phyloP scores from a whole-genome alignment of 2,113 vertebrate species.

The Elephantulus edwardii region DNA sequence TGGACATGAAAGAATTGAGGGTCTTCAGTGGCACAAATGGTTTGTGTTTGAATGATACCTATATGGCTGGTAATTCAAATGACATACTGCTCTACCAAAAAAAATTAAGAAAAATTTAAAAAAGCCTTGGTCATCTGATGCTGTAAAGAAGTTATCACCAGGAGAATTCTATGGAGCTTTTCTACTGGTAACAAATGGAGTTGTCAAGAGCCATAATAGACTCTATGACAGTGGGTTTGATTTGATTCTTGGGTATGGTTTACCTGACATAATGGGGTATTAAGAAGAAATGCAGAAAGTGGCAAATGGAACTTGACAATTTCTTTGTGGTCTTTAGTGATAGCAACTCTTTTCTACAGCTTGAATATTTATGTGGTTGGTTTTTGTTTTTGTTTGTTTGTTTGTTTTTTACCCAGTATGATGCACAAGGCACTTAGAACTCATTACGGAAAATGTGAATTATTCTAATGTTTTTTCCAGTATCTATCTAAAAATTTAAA shows the following conservation, averaged over 20 bases:
- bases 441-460: not conserved
- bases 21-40: not conserved
- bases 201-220: not conserved
- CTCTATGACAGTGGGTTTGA: not conserved
- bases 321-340: not conserved
- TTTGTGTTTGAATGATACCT: not conserved
- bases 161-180: no score
- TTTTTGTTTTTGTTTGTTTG: not conserved
- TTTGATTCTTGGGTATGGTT: not conserved
- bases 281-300: not conserved
- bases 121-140: no score
- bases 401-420: not conserved
- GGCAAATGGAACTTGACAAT: not conserved
- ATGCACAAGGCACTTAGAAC: not conserved
- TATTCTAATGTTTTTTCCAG: not conserved
- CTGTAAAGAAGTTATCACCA: no score
- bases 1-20: no score
- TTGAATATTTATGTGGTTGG: not conserved
- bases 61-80: not conserved
- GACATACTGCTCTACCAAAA: no score
- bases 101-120: no score
- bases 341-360: not conserved
- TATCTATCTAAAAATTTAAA: not conserved
- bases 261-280: rapidly evolving
- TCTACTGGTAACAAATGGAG: not conserved